A percentile compares a stretch with the other conserved stretches of the same genome.
These are phyloP conservation scores for Typhlichthys eigenmanni DNA, from an alignment of 2,797 vertebrate genomes.

Conservation along the genomic window DNA sequence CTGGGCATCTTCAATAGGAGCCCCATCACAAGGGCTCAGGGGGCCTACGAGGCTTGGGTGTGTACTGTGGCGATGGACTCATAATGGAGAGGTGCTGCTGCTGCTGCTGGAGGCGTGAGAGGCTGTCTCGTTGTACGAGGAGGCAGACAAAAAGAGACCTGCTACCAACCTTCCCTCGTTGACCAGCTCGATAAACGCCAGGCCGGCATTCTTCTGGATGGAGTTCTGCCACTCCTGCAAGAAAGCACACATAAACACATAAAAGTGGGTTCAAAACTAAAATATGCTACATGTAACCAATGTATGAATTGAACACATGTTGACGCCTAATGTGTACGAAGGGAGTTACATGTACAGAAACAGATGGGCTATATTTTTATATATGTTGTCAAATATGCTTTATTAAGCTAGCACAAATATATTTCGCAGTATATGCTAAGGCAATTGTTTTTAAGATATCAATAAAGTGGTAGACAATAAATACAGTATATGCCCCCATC, in stretches of 20 bases:
- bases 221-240: conserved; percentile 94
- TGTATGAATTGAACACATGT: not conserved
- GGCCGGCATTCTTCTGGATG: conserved; percentile 93
- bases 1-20: conserved; percentile 44
- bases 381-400: not conserved
- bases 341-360: not conserved
- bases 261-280: conserved; percentile 1
- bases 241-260: conserved; percentile 22
- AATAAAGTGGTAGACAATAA: not conserved
- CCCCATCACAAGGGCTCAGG: conserved; percentile 30
- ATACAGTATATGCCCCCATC: no score
- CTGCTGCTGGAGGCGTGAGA: not conserved
- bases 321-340: not conserved
- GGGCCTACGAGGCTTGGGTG: conserved; percentile 21
- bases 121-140: not conserved
- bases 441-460: not conserved
- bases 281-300: not conserved
- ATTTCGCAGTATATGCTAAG: not conserved
- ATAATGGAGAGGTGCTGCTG: conserved; percentile 47
- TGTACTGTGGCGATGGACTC: conserved; percentile 32
- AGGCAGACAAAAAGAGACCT: not conserved
- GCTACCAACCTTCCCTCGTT: conserved; percentile 89
- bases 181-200: conserved; percentile 93
- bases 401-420: not conserved
- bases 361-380: conserved; percentile 5